Conservation (phyloP, 1,140 invertebrate species). For the Sweltsa coloradensis region DNA sequence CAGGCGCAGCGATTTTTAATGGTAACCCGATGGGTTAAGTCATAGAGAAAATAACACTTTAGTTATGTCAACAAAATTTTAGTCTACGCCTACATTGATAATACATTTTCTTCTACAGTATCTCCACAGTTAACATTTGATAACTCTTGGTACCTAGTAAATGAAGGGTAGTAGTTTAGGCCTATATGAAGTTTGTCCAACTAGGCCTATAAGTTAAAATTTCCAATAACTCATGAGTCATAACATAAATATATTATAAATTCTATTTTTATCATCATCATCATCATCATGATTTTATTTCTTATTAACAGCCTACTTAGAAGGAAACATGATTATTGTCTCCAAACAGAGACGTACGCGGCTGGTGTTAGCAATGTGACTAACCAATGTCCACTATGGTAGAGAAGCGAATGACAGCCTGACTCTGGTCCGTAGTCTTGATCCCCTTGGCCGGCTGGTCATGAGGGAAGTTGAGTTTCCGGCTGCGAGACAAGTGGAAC, state of each 20-base stretch:
- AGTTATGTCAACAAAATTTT: too few species aligned
- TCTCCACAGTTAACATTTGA: too few species aligned
- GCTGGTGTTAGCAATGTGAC: too few species aligned
- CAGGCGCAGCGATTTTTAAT: too few species aligned
- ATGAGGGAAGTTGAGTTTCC: conserved; percentile 64
- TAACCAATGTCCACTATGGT: conserved; percentile 91
- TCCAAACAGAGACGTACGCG: too few species aligned
- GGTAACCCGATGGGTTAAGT: too few species aligned
- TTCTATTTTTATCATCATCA: conserved; percentile 2
- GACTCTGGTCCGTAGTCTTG: conserved; percentile 43
- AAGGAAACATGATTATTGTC: conserved; percentile 27
- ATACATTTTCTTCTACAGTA: too few species aligned
- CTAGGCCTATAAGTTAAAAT: background rate
- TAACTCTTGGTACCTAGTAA: too few species aligned
- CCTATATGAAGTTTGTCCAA: too few species aligned
- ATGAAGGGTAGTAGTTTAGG: too few species aligned
- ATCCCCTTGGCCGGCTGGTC: conserved; percentile 29
- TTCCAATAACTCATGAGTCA: background rate
- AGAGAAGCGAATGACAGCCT: conserved; percentile 80
- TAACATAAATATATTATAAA: background rate
- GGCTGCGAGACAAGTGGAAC: conserved; percentile 80
- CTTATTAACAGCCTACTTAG: background rate
- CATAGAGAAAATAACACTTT: too few species aligned
- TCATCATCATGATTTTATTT: background rate
- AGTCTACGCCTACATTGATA: too few species aligned